A percentile compares a stretch with the other conserved stretches of the same genome.
Conservation (phyloP, 2,113 vertebrate genomes). For the Conger conger region DNA sequence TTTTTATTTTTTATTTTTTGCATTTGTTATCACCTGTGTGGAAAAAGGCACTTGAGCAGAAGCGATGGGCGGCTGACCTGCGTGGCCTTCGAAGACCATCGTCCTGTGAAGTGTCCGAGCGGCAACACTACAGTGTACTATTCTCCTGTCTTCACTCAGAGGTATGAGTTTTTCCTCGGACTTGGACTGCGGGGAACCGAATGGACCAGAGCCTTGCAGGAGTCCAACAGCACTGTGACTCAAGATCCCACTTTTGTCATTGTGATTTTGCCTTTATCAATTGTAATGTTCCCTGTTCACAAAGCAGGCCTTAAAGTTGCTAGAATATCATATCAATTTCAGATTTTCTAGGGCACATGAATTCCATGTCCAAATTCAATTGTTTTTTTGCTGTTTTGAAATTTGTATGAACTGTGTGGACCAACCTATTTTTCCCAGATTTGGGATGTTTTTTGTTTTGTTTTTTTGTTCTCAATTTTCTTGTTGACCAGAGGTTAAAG, state of each 20-base stretch:
- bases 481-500: not conserved
- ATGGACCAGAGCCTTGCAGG: not conserved
- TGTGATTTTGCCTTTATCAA: not conserved
- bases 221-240: not conserved
- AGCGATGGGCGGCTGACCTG: conserved; percentile 42
- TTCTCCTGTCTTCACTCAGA: conserved; percentile 34
- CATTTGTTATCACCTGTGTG: conserved; percentile 38
- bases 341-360: not conserved
- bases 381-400: not conserved
- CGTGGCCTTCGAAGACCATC: conserved; percentile 58
- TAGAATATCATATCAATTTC: not conserved
- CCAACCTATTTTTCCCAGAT: not conserved
- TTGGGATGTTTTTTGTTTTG: not conserved
- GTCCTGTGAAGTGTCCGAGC: conserved; percentile 39
- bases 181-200: not conserved
- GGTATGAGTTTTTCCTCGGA: not conserved
- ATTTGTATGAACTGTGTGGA: conserved; percentile 4
- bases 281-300: not conserved
- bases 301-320: not conserved
- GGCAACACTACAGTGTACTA: conserved; percentile 58
- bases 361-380: not conserved
- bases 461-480: not conserved
- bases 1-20: conserved; percentile 25
- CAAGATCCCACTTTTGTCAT: not conserved
- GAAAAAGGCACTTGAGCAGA: conserved; percentile 51